These are phyloP conservation scores for Papilio elwesi DNA, from an alignment of 2,888 invertebrate species.

Conservation along the genomic window DNA sequence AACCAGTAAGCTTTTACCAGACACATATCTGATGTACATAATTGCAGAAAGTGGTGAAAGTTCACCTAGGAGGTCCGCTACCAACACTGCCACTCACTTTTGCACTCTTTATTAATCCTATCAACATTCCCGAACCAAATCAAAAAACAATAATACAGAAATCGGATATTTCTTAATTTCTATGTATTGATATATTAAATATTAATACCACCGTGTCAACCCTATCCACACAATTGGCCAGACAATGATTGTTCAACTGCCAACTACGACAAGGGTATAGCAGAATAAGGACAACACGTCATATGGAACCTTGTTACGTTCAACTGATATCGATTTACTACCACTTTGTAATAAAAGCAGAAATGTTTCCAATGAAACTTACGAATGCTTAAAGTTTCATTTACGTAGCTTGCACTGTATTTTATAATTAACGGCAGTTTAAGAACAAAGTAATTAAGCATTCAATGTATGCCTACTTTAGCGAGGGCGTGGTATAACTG, in stretches of 20 bases:
- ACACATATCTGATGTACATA: too few relatives aligned
- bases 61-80: too few relatives aligned
- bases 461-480: background rate
- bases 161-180: background rate
- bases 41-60: too few relatives aligned
- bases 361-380: constrained; percentile 30
- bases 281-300: constrained; percentile 57
- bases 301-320: constrained; percentile 52
- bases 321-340: constrained; percentile 57
- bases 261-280: constrained; percentile 63
- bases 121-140: background rate
- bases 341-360: constrained; percentile 29
- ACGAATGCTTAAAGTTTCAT: constrained; percentile 8
- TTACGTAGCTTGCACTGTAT: background rate
- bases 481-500: background rate
- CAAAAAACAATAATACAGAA: background rate
- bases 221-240: constrained; percentile 48
- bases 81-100: too few relatives aligned
- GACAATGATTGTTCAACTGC: constrained; percentile 59
- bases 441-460: background rate
- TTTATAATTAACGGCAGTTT: background rate
- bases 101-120: too few relatives aligned
- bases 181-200: constrained; percentile 17
- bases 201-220: constrained; percentile 43
- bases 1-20: too few relatives aligned